Evolutionary conservation across 2,888 invertebrate species (phyloP), one percentile per base, ranked within the genome.

Genomic region (Rhaphigaster nebulosa): DNA sequence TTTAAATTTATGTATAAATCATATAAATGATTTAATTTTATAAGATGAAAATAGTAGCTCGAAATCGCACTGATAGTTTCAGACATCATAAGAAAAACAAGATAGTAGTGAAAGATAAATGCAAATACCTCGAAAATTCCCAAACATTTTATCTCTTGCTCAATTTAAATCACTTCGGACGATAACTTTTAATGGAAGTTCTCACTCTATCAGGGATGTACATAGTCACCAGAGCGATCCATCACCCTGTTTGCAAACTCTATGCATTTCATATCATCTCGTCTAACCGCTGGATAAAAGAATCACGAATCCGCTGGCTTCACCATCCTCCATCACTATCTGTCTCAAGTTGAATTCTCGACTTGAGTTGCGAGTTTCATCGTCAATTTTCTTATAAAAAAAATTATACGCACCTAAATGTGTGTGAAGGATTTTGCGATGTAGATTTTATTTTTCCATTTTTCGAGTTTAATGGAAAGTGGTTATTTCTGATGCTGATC

Each of bases 181-280:
- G 18, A 34, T 76, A 76, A 76, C 34, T 76, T 76, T 76, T 76
- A 76, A 76, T 76, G 70, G 70, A 76, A 76, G 70, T 76, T 34
- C 70, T 38, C 34, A 38, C 34, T 38, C 70, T 20, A 76, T 76
- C 12, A 20, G 38, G 29, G 70, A 76, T 34, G 1, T 20, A 38
- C 70, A 38, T n/a, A 50, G 84, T 41, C n/a, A 41, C 84, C n/a
- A 50, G n/a, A n/a, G 45, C 38, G 84, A 84, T 84, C 45, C 84
- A 84, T 84, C 84, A 84, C 45, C n/a, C 26, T 84, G 84, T 84
- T 84, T 84, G 84, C n/a, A 84, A 84, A 84, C 84, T 84, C 45
- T 50, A 84, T 84, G 84, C 84, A 84, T 84, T 50, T 84, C 84
- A 84, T 84, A 45, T 84, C n/a, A 84, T 84, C 84, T 45, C 45